A percentile compares a stretch with the other conserved stretches of the same genome.
Evolutionary conservation across 2,113 vertebrate genomes (phyloP).

Genomic region (Barbus barbus): DNA sequence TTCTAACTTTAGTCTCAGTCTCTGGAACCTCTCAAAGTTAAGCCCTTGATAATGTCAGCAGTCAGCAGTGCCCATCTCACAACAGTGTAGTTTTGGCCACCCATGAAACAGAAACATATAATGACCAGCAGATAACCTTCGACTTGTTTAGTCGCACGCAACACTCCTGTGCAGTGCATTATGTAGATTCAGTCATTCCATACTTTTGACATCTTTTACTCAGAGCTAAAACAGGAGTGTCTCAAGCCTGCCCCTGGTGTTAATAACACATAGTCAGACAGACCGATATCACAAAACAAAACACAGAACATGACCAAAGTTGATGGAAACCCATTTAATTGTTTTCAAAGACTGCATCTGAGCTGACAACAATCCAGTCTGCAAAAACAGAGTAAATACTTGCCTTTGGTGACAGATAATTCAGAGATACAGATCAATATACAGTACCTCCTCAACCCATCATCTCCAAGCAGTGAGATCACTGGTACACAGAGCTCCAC

Average conservation of each 20-base stretch:
- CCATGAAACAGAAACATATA: neutral
- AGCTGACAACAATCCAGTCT: neutral
- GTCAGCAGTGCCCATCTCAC: neutral
- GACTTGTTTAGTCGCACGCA: neutral
- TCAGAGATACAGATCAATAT: neutral
- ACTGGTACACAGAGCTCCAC: neutral
- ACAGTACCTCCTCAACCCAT: neutral
- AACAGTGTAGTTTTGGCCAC: neutral
- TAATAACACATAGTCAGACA: slow-evolving; percentile 40
- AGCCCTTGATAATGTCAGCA: slow-evolving; percentile 7
- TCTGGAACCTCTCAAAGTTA: slow-evolving; percentile 27
- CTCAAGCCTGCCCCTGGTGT: slow-evolving; percentile 27
- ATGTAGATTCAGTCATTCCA: neutral
- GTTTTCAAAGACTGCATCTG: neutral
- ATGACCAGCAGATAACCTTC: neutral
- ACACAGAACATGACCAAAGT: slow-evolving; percentile 1
- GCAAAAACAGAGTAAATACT: slow-evolving; percentile 3
- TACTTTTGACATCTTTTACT: slow-evolving; percentile 18
- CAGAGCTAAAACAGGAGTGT: slow-evolving; percentile 39
- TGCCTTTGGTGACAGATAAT: slow-evolving; percentile 4
- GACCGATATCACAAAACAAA: slow-evolving; percentile 47
- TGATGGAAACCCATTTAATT: neutral
- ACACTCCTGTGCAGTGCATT: neutral
- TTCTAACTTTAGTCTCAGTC: neutral
- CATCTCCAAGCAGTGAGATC: slow-evolving; percentile 3